These are phyloP conservation scores for Timema podura DNA, from an alignment of 2,888 invertebrate genomes.

Conservation along the genomic window DNA sequence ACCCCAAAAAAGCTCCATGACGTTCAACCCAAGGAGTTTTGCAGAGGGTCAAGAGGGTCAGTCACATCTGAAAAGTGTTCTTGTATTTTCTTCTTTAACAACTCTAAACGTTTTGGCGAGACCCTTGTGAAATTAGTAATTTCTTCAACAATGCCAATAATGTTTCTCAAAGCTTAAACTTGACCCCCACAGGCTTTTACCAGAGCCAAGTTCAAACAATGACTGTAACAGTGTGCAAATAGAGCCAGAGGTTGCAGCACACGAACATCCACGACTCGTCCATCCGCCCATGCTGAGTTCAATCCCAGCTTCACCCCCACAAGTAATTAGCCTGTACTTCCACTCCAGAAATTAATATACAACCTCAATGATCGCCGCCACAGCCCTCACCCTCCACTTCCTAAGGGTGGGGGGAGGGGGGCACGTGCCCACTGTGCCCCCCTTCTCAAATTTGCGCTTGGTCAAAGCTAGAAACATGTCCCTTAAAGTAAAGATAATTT, in stretches of 20 bases:
- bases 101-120: constrained; percentile 7
- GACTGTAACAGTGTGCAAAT: constrained; percentile 7
- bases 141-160: constrained; percentile 1
- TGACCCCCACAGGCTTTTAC: constrained; percentile 5
- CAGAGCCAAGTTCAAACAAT: constrained; percentile 9
- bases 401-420: no score
- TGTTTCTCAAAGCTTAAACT: not conserved
- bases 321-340: no score
- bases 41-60: not conserved
- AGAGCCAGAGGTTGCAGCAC: not conserved
- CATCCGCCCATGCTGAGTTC: no score
- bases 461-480: no score
- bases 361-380: no score
- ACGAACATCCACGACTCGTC: no score
- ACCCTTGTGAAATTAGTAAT: not conserved
- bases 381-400: no score
- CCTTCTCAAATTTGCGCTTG: no score
- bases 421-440: no score
- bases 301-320: no score
- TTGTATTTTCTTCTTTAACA: constrained; percentile 9
- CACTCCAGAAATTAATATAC: no score
- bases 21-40: constrained; percentile 4
- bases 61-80: not conserved
- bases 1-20: constrained; percentile 4
- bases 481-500: no score